Base-by-base conservation (phyloP, 2,797 vertebrate species). In the Poeciliopsis gracilis region DNA sequence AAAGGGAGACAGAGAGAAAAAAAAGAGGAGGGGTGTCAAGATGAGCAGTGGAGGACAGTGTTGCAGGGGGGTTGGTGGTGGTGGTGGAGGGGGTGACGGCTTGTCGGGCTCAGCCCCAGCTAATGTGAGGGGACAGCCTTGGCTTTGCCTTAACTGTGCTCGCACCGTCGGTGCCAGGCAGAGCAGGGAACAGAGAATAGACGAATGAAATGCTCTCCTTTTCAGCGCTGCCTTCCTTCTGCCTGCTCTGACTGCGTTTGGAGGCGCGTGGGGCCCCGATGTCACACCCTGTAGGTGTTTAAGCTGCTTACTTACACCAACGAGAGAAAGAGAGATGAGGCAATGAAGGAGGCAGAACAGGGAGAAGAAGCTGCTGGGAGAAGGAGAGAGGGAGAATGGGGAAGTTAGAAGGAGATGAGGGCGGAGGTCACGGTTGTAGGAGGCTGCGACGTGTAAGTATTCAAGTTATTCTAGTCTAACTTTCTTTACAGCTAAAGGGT, bases 261-360 rank as follows among this genome's bases (percentile, higher is more conserved):
- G 92, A 93, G 92, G 93, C 88, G 92, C 92, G 90, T 85, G 91
- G 92, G 93, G 90, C 89, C 86, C 83, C 88, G 66, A 94, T 95
- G 94, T 95, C 95, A 94, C 93, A 93, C 90, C 91, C 92, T 93
- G 95, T 95, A 95, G 95, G 95, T 95, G 95, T 95, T 93, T 95
- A 95, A 96, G 95, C 94, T 90, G 95, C 94, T 95, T 96, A 95
- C 93, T 94, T 91, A 93, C 92, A 94, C 89, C 85, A 82, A 83
- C 90, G 87, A 92, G 88, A 92, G 84, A 89, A 89, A 46, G 41
- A 87, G 82, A 90, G 90, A 92, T 92, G 92, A 94, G 91, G 90
- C 90, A 93, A 91, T 78, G 85, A 77, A 86, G 91, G 88, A 81
- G 88, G 67, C 67, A 70, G 38, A 70, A 82, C 77, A 78, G 82